These are phyloP conservation scores for Paralichthys olivaceus DNA, from an alignment of 2,113 vertebrate genomes.

Conservation along the genomic window DNA sequence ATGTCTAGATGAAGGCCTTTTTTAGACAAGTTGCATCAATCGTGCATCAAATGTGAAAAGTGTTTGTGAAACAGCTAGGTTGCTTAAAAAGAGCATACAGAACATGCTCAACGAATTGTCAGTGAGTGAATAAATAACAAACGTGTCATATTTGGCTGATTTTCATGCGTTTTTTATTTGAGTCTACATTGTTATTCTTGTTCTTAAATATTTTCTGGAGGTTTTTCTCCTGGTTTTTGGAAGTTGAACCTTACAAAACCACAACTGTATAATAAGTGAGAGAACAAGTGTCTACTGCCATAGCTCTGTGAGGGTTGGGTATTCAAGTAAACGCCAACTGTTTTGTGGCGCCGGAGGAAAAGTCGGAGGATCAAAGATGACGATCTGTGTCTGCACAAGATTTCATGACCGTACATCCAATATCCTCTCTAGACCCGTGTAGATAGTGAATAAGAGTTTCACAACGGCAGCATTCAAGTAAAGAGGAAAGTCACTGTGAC, in stretches of 20 bases:
- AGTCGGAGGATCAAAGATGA: not conserved
- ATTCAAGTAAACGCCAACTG: not conserved
- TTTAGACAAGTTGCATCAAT: not conserved
- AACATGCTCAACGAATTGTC: not conserved
- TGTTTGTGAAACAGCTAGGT: not conserved
- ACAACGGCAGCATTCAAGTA: not conserved
- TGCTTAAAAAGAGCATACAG: not conserved
- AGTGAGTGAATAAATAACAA: slow-evolving; percentile 20
- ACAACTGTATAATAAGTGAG: not conserved
- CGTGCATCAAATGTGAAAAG: not conserved
- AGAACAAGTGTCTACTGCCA: not conserved
- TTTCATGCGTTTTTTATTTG: not conserved
- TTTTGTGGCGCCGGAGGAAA: not conserved
- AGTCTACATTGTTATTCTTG: not conserved
- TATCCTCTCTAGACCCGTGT: not conserved
- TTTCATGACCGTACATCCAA: not conserved
- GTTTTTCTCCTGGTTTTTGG: no score
- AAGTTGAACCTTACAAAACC: not conserved
- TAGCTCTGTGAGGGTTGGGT: not conserved
- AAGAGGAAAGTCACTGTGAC: not conserved
- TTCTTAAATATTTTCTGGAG: not conserved
- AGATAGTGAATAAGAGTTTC: not conserved
- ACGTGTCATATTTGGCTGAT: not conserved
- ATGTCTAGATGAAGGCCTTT: no score
- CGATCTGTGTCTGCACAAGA: not conserved